Conservation (phyloP, 2,888 invertebrate genomes). For the Hypomecis punctinalis region DNA sequence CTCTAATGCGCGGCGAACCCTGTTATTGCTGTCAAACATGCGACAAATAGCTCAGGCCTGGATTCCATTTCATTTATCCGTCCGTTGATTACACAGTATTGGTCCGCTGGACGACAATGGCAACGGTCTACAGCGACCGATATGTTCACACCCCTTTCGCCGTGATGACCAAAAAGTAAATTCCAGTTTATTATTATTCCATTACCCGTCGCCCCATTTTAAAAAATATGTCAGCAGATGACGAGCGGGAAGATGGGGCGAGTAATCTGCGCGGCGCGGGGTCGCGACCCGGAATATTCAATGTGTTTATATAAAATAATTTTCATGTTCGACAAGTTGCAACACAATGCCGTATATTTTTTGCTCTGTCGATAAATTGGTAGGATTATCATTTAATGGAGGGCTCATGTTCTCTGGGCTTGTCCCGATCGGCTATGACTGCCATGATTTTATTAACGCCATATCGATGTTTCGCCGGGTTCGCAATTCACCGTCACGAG, state of each 20-base stretch:
- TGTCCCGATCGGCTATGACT: conserved; percentile 81
- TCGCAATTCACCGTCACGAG: conserved; percentile 62
- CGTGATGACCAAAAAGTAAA: conserved; percentile 84
- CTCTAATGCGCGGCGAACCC: conserved; percentile 80
- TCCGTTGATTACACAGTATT: conserved; percentile 82
- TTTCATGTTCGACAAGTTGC: conserved; percentile 83
- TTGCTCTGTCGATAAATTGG: conserved; percentile 82
- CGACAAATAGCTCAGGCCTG: conserved; percentile 80
- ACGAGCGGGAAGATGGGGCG: conserved; percentile 72
- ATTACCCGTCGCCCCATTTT: conserved; percentile 82
- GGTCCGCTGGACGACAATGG: conserved; percentile 80
- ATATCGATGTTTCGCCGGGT: conserved; percentile 68
- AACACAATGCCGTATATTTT: conserved; percentile 81
- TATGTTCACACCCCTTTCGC: conserved; percentile 84
- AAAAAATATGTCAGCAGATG: conserved; percentile 84
- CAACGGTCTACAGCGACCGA: conserved; percentile 77
- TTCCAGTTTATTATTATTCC: conserved; percentile 85
- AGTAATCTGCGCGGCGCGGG: conserved; percentile 66
- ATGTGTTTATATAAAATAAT: conserved; percentile 85
- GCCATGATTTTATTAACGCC: conserved; percentile 82
- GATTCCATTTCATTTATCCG: conserved; percentile 78
- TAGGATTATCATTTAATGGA: conserved; percentile 85
- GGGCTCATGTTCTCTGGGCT: conserved; percentile 82
- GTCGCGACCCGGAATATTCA: conserved; percentile 78
- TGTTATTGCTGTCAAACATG: conserved; percentile 85